These are phyloP conservation scores for Cochlearius cochlearius DNA, from an alignment of 2,113 vertebrate genomes.

Conservation along the genomic window DNA sequence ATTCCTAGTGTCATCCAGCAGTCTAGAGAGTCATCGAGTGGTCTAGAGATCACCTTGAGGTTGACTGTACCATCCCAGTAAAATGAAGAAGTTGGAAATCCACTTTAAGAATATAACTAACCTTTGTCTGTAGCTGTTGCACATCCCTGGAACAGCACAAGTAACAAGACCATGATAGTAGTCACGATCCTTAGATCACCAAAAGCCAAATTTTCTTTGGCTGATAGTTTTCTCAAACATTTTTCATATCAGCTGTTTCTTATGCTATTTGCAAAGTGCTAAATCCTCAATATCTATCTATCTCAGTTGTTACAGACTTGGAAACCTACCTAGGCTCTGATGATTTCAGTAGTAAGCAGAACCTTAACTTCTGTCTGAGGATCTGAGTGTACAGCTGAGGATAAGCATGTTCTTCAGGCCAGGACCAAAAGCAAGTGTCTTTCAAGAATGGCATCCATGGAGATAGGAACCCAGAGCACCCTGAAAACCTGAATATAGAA, in stretches of 20 bases:
- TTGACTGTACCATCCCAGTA: neutral
- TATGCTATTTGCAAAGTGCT: neutral
- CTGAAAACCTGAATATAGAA: neutral
- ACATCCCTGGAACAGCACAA: neutral
- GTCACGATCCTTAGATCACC: neutral
- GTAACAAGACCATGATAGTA: neutral
- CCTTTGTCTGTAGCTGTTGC: neutral
- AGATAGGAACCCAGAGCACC: neutral
- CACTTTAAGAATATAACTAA: neutral
- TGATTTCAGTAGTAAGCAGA: neutral
- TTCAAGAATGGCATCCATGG: neutral
- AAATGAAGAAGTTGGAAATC: neutral
- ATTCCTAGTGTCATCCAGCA: neutral
- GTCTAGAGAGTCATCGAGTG: neutral
- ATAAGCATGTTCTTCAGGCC: neutral
- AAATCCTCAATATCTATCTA: neutral
- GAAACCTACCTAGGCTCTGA: neutral
- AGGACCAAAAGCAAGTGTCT: neutral
- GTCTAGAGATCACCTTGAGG: neutral
- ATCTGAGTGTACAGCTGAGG: neutral
- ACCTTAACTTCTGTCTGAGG: neutral
- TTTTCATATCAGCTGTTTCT: neutral
- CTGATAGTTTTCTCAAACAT: neutral
- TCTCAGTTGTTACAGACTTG: neutral
- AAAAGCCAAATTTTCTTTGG: neutral